Evolutionary conservation across 2,797 vertebrate genomes (phyloP).

Genomic region (Lithobates pipiens): DNA sequence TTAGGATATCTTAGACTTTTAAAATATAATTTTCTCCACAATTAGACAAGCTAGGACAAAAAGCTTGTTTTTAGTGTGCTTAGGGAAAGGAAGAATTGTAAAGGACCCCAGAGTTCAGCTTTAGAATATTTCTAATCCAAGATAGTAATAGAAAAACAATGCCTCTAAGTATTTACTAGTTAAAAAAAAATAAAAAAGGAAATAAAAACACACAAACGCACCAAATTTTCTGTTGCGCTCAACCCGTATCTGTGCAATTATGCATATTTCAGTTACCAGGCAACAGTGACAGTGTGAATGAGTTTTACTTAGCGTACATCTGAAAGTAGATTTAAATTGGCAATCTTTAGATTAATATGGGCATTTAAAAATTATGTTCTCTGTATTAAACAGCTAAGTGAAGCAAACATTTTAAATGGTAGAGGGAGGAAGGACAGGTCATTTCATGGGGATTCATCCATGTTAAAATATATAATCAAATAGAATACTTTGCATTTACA

Average conservation of each 20-base stretch:
- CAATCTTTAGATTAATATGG: constrained; percentile 55
- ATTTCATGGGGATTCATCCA: neutral
- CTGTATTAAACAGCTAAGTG: constrained; percentile 25
- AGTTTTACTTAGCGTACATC: constrained; percentile 45
- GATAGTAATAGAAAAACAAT: neutral
- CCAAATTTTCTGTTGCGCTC: constrained; percentile 27
- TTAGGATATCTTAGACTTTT: too few relatives aligned
- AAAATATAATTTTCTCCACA: too few relatives aligned
- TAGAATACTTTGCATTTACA: neutral
- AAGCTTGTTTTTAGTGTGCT: too few relatives aligned
- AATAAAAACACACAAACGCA: neutral
- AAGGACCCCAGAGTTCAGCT: too few relatives aligned
- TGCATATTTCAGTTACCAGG: constrained; percentile 56
- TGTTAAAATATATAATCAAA: neutral
- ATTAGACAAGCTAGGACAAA: too few relatives aligned
- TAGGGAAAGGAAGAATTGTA: too few relatives aligned
- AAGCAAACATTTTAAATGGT: constrained; percentile 19
- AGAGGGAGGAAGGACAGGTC: neutral
- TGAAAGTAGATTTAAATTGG: constrained; percentile 52
- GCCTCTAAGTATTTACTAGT: constrained; percentile 22
- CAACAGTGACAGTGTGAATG: constrained; percentile 45
- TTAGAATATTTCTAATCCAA: neutral
- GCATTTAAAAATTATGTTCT: constrained; percentile 17
- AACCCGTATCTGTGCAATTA: constrained; percentile 38
- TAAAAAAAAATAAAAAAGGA: constrained; percentile 14